Evolutionary conservation across 2,797 vertebrate genomes (phyloP), one percentile per base, ranked within the genome.

Genomic region (Telmatherina bonti): DNA sequence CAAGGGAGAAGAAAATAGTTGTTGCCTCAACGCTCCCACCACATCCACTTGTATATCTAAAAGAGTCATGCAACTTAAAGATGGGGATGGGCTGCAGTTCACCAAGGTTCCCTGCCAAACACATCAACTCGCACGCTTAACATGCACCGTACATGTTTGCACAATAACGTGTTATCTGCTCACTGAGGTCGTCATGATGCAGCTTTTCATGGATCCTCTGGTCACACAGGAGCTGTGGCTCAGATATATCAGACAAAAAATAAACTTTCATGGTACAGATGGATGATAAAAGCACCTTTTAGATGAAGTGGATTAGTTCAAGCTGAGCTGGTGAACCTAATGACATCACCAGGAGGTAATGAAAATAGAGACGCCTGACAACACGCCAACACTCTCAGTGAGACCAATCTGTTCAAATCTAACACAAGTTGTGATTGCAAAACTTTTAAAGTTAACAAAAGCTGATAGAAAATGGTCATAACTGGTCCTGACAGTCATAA

Each of bases 11-110:
- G 62, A 82, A 78, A 72, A 31, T 7, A 49, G 26, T 60, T 49
- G 55, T 59, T 61, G 31, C 55, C n/a, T 43, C 3, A 16, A 67
- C 6, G 0, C 13, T 10, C 18, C 51, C 26, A 62, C 73, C 33
- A 62, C 52, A 49, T 41, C 2, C 18, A 12, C 67, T 26, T 26
- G 18, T 56, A 36, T 47, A 58, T 81, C 62, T 79, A 60, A 79
- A 66, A 65, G 72, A 81, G 74, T 84, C 81, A 80, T 72, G 49
- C 79, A 84, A 66, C 79, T 76, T 77, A 86, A 76, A 58, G 74
- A 73, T 77, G 79, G 72, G 67, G 69, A 62, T 65, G 54, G 58
- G n/a, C n/a, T n/a, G n/a, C n/a, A 36, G 70, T 83, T 85, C 65
- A 70, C 36, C 30, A 74, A 76, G 70, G 67, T 77, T 80, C 72